These are phyloP conservation scores for Drosophila varians DNA, from an alignment of 1,140 invertebrate genomes.

Conservation along the genomic window DNA sequence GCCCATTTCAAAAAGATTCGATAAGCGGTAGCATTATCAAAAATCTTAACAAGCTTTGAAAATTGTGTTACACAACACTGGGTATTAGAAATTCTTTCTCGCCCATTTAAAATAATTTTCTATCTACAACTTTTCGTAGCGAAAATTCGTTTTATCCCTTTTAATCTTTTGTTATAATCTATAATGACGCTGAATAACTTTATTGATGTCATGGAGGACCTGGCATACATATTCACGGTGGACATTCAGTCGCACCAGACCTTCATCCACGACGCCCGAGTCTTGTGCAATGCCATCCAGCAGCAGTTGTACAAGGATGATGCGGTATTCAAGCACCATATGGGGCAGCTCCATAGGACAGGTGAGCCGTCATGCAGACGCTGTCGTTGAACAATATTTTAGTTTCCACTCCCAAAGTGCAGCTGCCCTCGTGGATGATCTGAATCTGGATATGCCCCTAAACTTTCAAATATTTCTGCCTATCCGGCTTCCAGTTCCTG, in stretches of 20 bases:
- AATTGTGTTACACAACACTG: background rate
- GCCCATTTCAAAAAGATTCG: background rate
- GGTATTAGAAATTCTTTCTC: too few relatives aligned
- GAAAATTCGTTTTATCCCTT: background rate
- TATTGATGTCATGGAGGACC: background rate
- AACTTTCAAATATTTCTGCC: constrained; percentile 53
- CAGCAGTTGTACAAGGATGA: background rate
- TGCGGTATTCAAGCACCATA: constrained; percentile 6
- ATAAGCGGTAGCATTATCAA: background rate
- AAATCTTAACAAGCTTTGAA: background rate
- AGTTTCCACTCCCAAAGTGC: background rate
- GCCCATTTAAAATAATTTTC: background rate
- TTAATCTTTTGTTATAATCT: background rate
- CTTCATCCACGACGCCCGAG: constrained; percentile 9
- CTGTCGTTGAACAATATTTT: too few relatives aligned
- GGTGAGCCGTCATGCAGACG: background rate
- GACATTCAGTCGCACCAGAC: background rate
- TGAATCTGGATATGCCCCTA: constrained; percentile 42
- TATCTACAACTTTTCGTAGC: background rate
- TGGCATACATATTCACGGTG: constrained; percentile 2
- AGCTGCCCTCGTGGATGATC: constrained; percentile 31
- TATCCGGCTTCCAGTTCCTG: constrained; percentile 22
- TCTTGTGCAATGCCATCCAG: background rate
- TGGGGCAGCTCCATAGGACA: background rate
- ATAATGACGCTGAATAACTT: background rate